Percentiles rank a stretch among this genome's conserved stretches.
These are phyloP conservation scores for Ibidorhyncha struthersii DNA, from an alignment of 2,113 vertebrate genomes.

Conservation along the genomic window DNA sequence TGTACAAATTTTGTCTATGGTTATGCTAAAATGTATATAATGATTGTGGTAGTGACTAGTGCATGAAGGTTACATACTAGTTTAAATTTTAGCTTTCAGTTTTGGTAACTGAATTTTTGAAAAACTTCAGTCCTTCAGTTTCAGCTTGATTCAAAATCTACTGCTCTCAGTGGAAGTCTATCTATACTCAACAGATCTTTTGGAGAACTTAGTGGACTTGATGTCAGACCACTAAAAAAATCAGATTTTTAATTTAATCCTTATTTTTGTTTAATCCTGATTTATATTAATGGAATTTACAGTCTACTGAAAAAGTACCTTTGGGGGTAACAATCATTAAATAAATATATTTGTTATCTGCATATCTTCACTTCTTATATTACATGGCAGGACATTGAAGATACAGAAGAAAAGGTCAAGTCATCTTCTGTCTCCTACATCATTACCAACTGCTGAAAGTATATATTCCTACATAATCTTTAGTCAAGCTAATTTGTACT, in stretches of 20 bases:
- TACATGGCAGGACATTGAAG: neutral
- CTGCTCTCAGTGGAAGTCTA: neutral
- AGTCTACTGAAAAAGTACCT: neutral
- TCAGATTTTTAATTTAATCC: neutral
- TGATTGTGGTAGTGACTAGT: neutral
- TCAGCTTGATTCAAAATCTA: neutral
- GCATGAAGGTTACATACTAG: neutral
- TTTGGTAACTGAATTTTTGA: neutral
- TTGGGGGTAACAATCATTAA: neutral
- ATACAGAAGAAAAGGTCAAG: neutral
- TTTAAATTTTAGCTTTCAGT: neutral
- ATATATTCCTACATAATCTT: neutral
- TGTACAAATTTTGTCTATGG: neutral
- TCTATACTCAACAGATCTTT: neutral
- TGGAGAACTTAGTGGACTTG: neutral
- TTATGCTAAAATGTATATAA: neutral
- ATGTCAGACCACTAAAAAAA: neutral
- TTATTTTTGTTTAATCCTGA: neutral
- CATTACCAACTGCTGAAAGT: neutral
- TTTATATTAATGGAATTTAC: neutral
- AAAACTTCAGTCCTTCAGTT: neutral
- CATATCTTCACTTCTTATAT: neutral
- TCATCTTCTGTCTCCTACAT: neutral
- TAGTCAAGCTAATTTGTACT: neutral
- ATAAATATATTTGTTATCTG: neutral